Conservation (phyloP, 1,140 invertebrate species). For the Papilio glaucus region DNA sequence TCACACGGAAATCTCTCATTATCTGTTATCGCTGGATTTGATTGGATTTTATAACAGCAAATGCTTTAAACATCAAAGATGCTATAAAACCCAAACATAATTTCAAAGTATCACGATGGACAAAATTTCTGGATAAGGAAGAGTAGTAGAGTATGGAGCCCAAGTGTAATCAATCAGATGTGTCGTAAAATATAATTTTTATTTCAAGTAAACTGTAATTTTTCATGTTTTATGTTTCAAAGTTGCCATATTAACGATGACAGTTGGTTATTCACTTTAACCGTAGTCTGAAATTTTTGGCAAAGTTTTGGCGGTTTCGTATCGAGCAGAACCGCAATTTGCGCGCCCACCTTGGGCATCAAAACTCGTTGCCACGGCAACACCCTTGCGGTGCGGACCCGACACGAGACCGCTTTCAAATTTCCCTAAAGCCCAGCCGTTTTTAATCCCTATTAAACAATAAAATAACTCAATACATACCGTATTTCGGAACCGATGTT, state of each 20-base stretch:
- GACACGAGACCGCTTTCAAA: slow-evolving; percentile 68
- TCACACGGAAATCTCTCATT: too few species aligned
- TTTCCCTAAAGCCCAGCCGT: slow-evolving; percentile 57
- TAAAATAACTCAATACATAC: slow-evolving; percentile 69
- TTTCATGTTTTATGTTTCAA: slow-evolving; percentile 5
- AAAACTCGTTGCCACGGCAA: slow-evolving; percentile 74
- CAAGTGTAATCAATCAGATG: too few species aligned
- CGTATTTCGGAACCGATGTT: slow-evolving; percentile 45
- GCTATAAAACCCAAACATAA: too few species aligned
- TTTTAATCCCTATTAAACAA: slow-evolving; percentile 76
- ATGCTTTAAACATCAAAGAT: too few species aligned
- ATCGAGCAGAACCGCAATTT: slow-evolving; percentile 55
- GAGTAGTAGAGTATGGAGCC: too few species aligned
- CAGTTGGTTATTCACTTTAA: slow-evolving; percentile 17
- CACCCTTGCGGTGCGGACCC: slow-evolving; percentile 67
- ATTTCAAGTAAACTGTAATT: not conserved
- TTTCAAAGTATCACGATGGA: too few species aligned
- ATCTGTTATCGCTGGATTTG: too few species aligned
- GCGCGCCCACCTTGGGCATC: slow-evolving; percentile 57
- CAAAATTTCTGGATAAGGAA: too few species aligned
- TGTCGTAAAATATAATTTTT: not conserved
- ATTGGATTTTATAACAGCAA: too few species aligned
- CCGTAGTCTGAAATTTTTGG: slow-evolving; percentile 33
- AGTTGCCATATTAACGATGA: slow-evolving; percentile 25
- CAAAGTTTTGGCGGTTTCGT: slow-evolving; percentile 27